Conservation (phyloP, 1,140 invertebrate genomes). For the Eriosoma lanigerum region DNA sequence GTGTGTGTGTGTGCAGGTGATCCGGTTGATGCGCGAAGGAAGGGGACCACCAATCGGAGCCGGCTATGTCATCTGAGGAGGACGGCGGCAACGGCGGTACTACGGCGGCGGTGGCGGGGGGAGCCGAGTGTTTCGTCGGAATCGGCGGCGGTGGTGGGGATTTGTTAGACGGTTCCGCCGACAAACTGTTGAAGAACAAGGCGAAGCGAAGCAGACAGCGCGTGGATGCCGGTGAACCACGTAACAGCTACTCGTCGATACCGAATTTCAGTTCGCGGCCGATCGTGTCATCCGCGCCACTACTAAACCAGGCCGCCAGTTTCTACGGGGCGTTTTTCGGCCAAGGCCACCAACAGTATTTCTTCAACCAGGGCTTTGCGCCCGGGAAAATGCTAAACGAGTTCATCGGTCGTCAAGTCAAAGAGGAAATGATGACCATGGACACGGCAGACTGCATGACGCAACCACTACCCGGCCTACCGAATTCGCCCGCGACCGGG, state of each 20-base stretch:
- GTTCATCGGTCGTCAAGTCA: conserved; percentile 72
- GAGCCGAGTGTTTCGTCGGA: conserved; percentile 46
- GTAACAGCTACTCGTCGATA: conserved; percentile 87
- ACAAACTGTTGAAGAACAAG: conserved; percentile 88
- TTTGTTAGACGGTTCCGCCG: conserved; percentile 62
- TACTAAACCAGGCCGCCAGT: conserved; percentile 70
- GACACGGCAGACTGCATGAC: conserved; percentile 54
- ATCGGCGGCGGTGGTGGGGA: conserved; percentile 35
- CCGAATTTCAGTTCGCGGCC: conserved; percentile 82
- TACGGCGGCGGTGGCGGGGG: conserved; percentile 45
- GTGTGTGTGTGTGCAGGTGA: conserved; percentile 45
- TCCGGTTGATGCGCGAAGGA: conserved; percentile 51
- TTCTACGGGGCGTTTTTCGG: conserved; percentile 79
- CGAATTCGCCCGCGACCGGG: conserved; percentile 65
- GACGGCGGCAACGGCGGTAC: conserved; percentile 44
- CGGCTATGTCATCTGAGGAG: conserved; percentile 51
- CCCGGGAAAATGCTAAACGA: conserved; percentile 75
- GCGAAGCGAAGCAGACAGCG: conserved; percentile 87
- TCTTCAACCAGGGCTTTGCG: conserved; percentile 71
- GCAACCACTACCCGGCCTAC: conserved; percentile 55
- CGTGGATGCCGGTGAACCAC: conserved; percentile 90
- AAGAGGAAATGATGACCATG: conserved; percentile 58
- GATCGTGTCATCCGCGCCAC: conserved; percentile 60
- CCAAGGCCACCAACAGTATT: conserved; percentile 63
- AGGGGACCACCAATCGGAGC: conserved; percentile 50